phyloP scores from a whole-genome alignment of 1,140 invertebrate species.

The Calliopsis andreniformis region DNA sequence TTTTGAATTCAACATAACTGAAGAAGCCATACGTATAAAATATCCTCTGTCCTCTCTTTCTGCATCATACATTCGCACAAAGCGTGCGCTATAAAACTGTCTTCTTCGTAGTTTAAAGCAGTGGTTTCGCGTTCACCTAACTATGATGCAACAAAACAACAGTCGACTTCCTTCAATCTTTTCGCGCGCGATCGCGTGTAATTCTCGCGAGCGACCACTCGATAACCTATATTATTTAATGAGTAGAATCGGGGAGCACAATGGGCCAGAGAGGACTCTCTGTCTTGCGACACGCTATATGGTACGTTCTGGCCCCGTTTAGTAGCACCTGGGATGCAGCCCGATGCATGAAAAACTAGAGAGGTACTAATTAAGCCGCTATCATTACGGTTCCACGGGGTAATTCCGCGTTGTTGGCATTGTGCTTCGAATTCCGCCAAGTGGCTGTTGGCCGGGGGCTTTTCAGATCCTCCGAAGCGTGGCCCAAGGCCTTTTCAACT shows the following conservation, averaged over 20 bases:
- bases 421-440: conserved; percentile 72
- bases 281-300: conserved; percentile 28
- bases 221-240: neutral
- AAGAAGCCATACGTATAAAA: conserved; percentile 40
- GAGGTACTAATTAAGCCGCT: conserved; percentile 68
- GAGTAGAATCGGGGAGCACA: neutral
- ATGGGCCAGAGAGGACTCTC: neutral
- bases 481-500: conserved; percentile 70
- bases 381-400: conserved; percentile 63
- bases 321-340: conserved; percentile 46
- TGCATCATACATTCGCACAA: conserved; percentile 21
- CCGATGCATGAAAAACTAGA: conserved; percentile 51
- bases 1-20: conserved; percentile 45
- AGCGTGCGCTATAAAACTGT: conserved; percentile 29
- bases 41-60: conserved; percentile 10
- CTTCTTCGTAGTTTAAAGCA: conserved; percentile 6
- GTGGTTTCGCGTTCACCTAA: neutral
- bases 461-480: conserved; percentile 72
- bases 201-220: neutral
- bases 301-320: conserved; percentile 56
- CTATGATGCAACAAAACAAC: too few species aligned
- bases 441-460: conserved; percentile 72
- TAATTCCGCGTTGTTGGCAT: conserved; percentile 70
- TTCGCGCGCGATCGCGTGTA: neutral
- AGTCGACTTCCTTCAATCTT: conserved; percentile 25